Percentiles rank a stretch among this genome's conserved stretches.
Conservation (phyloP, 2,113 vertebrate genomes). For the Pipra filicauda region DNA sequence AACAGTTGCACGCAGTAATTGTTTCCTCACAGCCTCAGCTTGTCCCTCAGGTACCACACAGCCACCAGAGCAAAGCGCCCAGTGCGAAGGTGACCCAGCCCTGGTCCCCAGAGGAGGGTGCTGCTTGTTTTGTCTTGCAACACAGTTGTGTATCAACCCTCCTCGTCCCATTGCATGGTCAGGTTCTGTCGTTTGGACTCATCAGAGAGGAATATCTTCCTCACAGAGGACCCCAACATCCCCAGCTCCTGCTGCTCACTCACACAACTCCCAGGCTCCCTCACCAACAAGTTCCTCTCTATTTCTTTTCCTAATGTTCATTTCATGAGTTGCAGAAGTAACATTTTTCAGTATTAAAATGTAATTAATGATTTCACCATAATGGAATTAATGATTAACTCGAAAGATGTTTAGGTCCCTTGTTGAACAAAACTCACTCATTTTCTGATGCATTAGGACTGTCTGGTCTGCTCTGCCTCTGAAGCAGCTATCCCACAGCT, state of each 20-base stretch:
- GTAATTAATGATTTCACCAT: background rate
- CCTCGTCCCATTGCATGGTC: background rate
- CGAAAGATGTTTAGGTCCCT: background rate
- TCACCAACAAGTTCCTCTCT: background rate
- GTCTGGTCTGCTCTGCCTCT: background rate
- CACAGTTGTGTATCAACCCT: background rate
- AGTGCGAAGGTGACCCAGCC: background rate
- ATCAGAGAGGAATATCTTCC: background rate
- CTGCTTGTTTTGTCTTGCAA: background rate
- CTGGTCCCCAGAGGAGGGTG: background rate
- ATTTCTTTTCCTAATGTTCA: background rate
- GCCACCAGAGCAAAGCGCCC: background rate
- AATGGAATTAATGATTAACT: constrained; percentile 41
- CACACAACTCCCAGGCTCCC: background rate
- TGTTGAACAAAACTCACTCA: background rate
- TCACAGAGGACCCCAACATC: background rate
- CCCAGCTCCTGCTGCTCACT: background rate
- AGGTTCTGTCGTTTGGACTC: background rate
- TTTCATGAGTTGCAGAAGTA: background rate
- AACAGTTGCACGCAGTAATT: background rate
- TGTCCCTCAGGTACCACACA: background rate
- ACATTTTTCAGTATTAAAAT: background rate
- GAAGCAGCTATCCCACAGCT: background rate
- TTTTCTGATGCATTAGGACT: constrained; percentile 9
- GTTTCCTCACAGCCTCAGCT: background rate